Evolutionary conservation across 2,113 vertebrate species (phyloP).

Genomic region (Sitta europaea): DNA sequence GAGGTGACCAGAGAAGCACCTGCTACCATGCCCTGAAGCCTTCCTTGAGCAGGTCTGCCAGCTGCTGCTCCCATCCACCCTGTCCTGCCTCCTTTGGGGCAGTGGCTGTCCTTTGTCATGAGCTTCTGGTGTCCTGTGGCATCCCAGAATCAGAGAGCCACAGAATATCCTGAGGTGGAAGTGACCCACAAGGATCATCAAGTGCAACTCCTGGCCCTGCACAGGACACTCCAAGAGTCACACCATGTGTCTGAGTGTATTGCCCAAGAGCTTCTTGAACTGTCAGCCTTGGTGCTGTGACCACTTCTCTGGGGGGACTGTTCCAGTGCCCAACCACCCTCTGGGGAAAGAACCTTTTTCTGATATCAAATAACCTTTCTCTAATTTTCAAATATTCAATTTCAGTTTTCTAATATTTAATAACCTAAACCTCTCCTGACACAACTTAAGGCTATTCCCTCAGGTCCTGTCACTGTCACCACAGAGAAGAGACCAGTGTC

Average conservation of each 20-base stretch:
- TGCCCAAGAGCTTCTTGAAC: background rate
- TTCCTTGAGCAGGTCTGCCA: background rate
- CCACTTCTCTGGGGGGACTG: background rate
- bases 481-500: background rate
- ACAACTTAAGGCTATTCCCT: background rate
- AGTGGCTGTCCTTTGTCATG: background rate
- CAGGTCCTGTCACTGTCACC: too few relatives aligned
- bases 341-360: background rate
- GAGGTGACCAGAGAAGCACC: background rate
- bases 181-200: background rate
- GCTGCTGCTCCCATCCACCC: background rate
- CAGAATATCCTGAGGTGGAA: background rate
- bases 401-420: background rate
- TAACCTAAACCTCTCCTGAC: background rate
- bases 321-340: background rate
- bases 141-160: background rate
- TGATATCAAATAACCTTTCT: background rate
- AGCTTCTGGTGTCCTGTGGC: background rate
- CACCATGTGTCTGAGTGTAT: rapidly evolving
- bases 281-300: background rate
- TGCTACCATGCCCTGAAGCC: background rate
- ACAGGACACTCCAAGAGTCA: rapidly evolving
- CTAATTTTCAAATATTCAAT: background rate
- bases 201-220: background rate
- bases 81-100: background rate